Conservation (phyloP, 2,797 vertebrate species). For the Craterocephalus amniculus region DNA sequence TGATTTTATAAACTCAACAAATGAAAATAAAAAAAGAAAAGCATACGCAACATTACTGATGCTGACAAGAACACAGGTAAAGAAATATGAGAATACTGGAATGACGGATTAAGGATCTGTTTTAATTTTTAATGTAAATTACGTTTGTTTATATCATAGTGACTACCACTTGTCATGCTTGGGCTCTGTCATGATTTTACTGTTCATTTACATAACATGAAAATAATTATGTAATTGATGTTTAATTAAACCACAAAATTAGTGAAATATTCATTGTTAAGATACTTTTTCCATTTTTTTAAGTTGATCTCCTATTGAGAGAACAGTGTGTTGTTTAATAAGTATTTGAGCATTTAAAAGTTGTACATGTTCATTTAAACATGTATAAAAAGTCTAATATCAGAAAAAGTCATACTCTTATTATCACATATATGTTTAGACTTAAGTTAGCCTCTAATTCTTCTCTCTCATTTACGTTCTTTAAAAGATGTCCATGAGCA, state of each 20-base stretch:
- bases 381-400: no score
- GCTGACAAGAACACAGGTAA: not conserved
- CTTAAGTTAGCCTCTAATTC: not conserved
- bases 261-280: no score
- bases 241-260: no score
- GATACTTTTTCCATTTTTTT: no score
- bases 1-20: slow-evolving; percentile 21
- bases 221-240: no score
- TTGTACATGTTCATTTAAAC: no score
- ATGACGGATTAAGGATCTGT: not conserved
- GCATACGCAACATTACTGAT: not conserved
- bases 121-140: slow-evolving; percentile 20
- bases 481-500: not conserved
- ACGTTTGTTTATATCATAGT: not conserved
- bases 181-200: no score
- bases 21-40: not conserved
- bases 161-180: not conserved
- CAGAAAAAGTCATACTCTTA: no score
- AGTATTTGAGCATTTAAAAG: no score
- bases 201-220: not conserved
- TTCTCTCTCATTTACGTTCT: not conserved
- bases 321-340: no score
- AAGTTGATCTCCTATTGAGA: no score
- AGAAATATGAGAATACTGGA: not conserved
- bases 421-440: not conserved